Evolutionary conservation across 2,888 invertebrate genomes (phyloP).

Genomic region (Subacronicta megacephala): DNA sequence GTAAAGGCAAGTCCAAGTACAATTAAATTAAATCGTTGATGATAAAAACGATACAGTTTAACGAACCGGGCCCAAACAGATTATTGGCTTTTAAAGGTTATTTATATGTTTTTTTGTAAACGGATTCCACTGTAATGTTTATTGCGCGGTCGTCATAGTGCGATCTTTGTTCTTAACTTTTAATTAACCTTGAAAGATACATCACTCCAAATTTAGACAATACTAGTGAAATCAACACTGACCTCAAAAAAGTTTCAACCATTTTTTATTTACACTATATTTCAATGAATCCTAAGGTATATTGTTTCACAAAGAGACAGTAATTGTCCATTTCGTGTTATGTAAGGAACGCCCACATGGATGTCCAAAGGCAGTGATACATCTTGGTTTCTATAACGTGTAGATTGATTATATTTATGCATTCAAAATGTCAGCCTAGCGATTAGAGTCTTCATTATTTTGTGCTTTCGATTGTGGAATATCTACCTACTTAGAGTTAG

Average conservation of each 20-base stretch:
- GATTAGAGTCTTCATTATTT: slow-evolving; percentile 46
- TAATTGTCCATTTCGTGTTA: slow-evolving; percentile 40
- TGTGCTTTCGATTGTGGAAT: slow-evolving; percentile 26
- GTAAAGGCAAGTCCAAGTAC: slow-evolving; percentile 32
- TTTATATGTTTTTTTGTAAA: slow-evolving; percentile 8
- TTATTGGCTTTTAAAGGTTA: slow-evolving; percentile 5
- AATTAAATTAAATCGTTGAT: slow-evolving; percentile 24
- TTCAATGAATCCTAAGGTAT: slow-evolving; percentile 33
- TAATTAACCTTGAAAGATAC: slow-evolving; percentile 48
- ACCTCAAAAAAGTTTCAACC: slow-evolving; percentile 58
- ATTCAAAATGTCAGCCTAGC: slow-evolving; percentile 56
- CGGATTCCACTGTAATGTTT: slow-evolving; percentile 5
- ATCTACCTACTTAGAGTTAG: slow-evolving; percentile 15
- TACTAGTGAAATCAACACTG: slow-evolving; percentile 65
- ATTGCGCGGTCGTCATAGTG: slow-evolving; percentile 12
- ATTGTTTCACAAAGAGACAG: slow-evolving; percentile 39
- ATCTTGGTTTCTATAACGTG: slow-evolving; percentile 49
- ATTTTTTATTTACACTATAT: slow-evolving; percentile 40
- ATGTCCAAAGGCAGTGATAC: slow-evolving; percentile 41
- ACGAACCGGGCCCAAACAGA: slow-evolving; percentile 4
- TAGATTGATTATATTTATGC: slow-evolving; percentile 46
- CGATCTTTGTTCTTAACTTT: slow-evolving; percentile 25
- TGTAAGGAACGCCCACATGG: slow-evolving; percentile 42
- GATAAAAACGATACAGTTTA: slow-evolving; percentile 23
- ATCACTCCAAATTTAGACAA: slow-evolving; percentile 59